Evolutionary conservation across 2,888 invertebrate species (phyloP).

Genomic region (Phortica magna): DNA sequence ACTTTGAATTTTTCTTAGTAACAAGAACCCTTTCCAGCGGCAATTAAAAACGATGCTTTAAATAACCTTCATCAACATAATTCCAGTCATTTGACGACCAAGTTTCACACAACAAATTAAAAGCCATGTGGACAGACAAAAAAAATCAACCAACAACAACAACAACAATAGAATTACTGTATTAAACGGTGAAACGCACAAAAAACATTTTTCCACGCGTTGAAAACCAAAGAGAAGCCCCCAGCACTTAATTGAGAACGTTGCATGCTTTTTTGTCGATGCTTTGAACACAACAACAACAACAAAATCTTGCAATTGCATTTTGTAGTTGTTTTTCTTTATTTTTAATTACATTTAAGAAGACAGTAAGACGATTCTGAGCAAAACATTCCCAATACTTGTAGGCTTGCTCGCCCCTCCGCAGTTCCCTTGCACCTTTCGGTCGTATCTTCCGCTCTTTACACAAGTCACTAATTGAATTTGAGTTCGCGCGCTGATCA

Average conservation of each 20-base stretch:
- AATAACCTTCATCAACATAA: constrained; percentile 3
- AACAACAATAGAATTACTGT: constrained; percentile 30
- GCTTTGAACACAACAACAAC: background rate
- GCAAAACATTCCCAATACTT: background rate
- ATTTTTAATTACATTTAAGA: constrained; percentile 21
- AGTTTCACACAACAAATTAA: constrained; percentile 26
- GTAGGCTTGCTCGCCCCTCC: background rate
- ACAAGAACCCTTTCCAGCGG: background rate
- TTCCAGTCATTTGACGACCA: constrained; percentile 4
- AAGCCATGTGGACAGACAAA: background rate
- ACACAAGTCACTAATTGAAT: constrained; percentile 2
- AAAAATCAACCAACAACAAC: constrained; percentile 3
- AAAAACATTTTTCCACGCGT: background rate
- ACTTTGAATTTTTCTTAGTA: background rate
- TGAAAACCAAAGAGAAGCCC: background rate
- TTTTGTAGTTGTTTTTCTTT: background rate
- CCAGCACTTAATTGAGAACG: constrained; percentile 25
- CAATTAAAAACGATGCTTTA: background rate
- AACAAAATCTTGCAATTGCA: constrained; percentile 8
- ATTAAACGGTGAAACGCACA: constrained; percentile 7
- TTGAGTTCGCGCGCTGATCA: constrained; percentile 10
- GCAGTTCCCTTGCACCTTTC: background rate
- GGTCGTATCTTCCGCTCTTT: background rate
- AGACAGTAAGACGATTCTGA: background rate
- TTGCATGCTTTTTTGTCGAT: constrained; percentile 1